Percentiles rank a stretch among this genome's conserved stretches.
These are phyloP conservation scores for Microtus richardsoni DNA, from an alignment of 2,113 vertebrate species.

Conservation along the genomic window DNA sequence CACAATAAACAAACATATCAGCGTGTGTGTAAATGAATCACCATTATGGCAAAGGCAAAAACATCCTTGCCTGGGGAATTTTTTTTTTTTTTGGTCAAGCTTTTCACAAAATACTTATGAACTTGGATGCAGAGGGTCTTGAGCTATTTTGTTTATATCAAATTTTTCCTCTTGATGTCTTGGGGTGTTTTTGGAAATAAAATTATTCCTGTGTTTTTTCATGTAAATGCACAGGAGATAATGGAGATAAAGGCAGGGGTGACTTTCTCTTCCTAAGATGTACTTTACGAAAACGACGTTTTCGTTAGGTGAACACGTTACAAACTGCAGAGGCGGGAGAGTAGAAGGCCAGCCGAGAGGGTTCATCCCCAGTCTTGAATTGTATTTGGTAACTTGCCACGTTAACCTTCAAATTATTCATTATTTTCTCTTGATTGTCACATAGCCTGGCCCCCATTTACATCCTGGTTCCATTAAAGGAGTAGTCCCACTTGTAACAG, in stretches of 20 bases:
- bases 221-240: neutral
- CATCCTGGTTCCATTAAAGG: neutral
- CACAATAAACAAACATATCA: constrained; percentile 37
- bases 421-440: constrained; percentile 6
- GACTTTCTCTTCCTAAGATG: neutral
- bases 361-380: neutral
- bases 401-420: neutral
- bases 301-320: too few relatives aligned
- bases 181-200: constrained; percentile 26
- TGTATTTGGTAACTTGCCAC: neutral
- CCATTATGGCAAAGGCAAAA: constrained; percentile 22
- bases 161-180: constrained; percentile 32
- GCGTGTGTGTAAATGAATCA: neutral
- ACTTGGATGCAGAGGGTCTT: neutral
- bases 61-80: neutral
- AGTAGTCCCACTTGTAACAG: neutral
- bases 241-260: neutral
- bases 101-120: constrained; percentile 14
- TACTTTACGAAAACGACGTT: neutral
- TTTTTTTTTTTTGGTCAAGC: constrained; percentile 17
- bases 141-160: constrained; percentile 13
- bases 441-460: neutral
- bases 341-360: neutral
- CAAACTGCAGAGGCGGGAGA: neutral
- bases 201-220: neutral